phyloP scores from a whole-genome alignment of 2,888 invertebrate genomes.

The Oligia fasciuncula region DNA sequence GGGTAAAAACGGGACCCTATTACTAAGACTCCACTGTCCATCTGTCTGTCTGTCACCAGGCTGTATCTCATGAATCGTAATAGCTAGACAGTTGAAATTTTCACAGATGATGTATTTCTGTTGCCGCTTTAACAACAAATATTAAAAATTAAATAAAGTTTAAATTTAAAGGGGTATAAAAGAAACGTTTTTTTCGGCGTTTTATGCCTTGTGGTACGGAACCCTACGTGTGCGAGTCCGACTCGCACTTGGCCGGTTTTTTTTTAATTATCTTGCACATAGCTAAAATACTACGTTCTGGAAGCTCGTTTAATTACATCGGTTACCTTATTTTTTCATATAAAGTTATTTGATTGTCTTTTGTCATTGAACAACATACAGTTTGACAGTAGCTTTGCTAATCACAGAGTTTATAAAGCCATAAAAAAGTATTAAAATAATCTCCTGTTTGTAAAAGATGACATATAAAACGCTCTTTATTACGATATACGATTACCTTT shows the following conservation, averaged over 20 bases:
- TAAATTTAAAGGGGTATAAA: too few species aligned
- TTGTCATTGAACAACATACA: not conserved
- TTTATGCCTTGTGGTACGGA: too few species aligned
- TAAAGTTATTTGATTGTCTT: not conserved
- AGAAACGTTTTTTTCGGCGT: too few species aligned
- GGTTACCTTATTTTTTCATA: not conserved
- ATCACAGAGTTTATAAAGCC: not conserved
- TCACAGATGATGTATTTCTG: too few species aligned
- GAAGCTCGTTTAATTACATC: not conserved
- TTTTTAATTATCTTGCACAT: constrained; percentile 10
- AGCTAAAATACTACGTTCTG: not conserved
- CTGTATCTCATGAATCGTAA: too few species aligned
- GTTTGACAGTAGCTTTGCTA: not conserved
- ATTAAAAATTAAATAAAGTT: too few species aligned
- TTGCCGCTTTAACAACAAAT: too few species aligned
- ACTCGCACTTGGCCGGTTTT: not conserved
- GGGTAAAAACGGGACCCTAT: too few species aligned
- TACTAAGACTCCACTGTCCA: too few species aligned
- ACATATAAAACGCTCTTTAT: not conserved
- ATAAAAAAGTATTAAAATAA: not conserved
- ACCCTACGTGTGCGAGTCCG: too few species aligned
- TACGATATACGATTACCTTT: not conserved
- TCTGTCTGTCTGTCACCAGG: too few species aligned
- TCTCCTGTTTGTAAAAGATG: not conserved
- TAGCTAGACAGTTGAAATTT: too few species aligned